Evolutionary conservation across 2,888 invertebrate species (phyloP), one percentile per base, ranked within the genome.

Genomic region (Apodemia mormo): DNA sequence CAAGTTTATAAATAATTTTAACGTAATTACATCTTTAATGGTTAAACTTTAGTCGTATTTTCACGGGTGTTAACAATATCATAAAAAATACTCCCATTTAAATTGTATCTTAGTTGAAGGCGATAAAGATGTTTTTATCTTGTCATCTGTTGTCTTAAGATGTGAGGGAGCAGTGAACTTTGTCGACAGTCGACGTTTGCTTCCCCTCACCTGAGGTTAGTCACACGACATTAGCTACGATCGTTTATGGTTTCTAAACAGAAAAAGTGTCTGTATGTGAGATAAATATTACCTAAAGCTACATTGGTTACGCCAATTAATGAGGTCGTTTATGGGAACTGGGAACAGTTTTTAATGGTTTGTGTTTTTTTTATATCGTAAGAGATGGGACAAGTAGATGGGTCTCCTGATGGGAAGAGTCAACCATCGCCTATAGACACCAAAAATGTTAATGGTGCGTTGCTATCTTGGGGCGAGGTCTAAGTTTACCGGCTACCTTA

Each of bases 121-220:
- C 68, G 37, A 79, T 86, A 88, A 79, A 82, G 89, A 79, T 73
- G 73, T 74, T 79, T 86, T 87, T 79, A 68, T 80, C 73, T 76
- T 83, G 82, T 76, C 76, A 74, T 73, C 74, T 79, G 77, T 74
- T 73, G 14, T 61, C 58, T 76, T 76, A 76, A 80, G 77, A 79
- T 76, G 78, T 81, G 77, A 84, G 87, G 87, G 92, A 89, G 87
- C 92, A 92, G 83, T 92, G 92, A 92, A 92, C 92, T 91, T 89
- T 90, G 86, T 82, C 80, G 82, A 87, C 86, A 83, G 83, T 77
- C 80, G 83, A 83, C 82, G 79, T 79, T 82, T 83, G 83, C 82
- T 84, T 85, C 82, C 85, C 87, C 83, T 85, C 89, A 89, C 90
- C 90, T 92, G 88, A 85, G 85, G 85, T 88, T 88, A 87, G 87